A percentile compares a stretch with the other conserved stretches of the same genome.
Evolutionary conservation across 2,797 vertebrate species (phyloP).

Genomic region (Enoplosus armatus): DNA sequence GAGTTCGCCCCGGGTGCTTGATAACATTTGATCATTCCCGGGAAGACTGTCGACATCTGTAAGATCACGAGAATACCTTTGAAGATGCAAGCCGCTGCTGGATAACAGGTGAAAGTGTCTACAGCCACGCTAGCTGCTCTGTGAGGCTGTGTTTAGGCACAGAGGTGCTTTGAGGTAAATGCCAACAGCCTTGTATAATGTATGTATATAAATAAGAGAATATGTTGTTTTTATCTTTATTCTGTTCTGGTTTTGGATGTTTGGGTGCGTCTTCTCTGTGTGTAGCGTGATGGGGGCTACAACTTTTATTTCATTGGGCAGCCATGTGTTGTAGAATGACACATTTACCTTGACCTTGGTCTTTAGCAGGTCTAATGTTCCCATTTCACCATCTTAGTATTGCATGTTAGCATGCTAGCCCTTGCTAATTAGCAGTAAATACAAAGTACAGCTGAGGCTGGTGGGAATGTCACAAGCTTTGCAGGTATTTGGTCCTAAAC

Average conservation of each 20-base stretch:
- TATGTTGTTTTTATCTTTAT: no score
- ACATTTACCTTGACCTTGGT: no score
- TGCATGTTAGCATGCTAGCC: background rate
- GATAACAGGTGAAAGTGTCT: background rate
- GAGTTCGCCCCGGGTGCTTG: background rate
- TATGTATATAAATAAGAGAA: no score
- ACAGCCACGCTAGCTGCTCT: background rate
- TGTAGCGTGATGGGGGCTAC: no score
- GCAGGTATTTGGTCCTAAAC: background rate
- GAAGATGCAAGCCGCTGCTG: background rate
- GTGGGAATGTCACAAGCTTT: background rate
- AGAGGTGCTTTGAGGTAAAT: no score
- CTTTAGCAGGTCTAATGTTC: background rate
- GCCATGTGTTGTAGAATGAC: no score
- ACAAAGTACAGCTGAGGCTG: no score
- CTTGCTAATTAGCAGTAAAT: background rate
- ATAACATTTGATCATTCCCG: slow-evolving; percentile 15
- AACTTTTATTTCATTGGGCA: no score
- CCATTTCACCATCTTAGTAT: background rate
- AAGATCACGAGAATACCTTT: background rate
- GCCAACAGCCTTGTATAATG: no score
- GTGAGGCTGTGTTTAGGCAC: background rate
- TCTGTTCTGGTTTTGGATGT: no score
- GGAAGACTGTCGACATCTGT: background rate
- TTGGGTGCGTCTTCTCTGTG: no score